Conservation (phyloP, 1,140 invertebrate species). For the Hyles euphorbiae region DNA sequence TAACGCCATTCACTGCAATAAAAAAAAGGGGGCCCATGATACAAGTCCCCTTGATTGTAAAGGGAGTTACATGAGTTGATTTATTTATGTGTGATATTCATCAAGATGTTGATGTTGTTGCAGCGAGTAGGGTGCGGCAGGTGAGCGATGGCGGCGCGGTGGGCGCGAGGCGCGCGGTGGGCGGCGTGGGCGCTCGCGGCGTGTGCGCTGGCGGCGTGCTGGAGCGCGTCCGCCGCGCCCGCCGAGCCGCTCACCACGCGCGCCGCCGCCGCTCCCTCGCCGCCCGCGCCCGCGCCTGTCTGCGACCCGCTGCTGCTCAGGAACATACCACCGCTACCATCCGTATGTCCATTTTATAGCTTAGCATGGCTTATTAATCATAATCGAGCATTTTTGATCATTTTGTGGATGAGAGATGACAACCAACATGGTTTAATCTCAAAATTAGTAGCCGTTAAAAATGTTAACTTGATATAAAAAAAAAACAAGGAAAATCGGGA, state of each 20-base stretch:
- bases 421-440: too few relatives aligned
- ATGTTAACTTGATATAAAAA: too few relatives aligned
- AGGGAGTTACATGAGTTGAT: too few relatives aligned
- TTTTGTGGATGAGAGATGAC: too few relatives aligned
- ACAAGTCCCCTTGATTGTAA: too few relatives aligned
- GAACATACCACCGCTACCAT: constrained; percentile 44
- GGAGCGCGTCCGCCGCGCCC: constrained; percentile 48
- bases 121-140: constrained; percentile 25
- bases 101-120: neutral
- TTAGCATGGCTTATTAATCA: too few relatives aligned
- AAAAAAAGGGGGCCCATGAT: too few relatives aligned
- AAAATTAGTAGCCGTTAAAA: too few relatives aligned
- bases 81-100: neutral
- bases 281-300: constrained; percentile 17
- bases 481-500: too few relatives aligned
- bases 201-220: constrained; percentile 47
- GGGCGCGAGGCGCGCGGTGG: constrained; percentile 48
- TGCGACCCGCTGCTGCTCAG: constrained; percentile 47
- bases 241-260: constrained; percentile 37
- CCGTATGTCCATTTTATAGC: constrained; percentile 20
- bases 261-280: constrained; percentile 14
- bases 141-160: constrained; percentile 61
- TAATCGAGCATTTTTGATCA: too few relatives aligned
- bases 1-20: too few relatives aligned
- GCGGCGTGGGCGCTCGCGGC: constrained; percentile 50